phyloP scores from a whole-genome alignment of 2,113 vertebrate genomes.

The Perca fluviatilis region DNA sequence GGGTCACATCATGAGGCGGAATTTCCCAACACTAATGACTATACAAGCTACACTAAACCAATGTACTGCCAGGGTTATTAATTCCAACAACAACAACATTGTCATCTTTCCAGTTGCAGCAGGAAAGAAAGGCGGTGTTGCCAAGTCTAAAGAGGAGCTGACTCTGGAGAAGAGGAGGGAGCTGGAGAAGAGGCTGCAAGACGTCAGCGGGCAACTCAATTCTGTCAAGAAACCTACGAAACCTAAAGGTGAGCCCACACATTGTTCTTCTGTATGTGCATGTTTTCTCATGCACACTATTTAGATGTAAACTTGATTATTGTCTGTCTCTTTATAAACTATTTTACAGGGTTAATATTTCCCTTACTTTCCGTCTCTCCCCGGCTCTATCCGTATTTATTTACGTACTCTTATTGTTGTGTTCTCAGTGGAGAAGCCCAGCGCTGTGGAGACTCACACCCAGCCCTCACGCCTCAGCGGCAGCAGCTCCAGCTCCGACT shows the following conservation, averaged over 20 bases:
- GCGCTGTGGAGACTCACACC: conserved; percentile 80
- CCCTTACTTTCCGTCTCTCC: not conserved
- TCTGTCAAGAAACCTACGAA: conserved; percentile 93
- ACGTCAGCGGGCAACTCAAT: conserved; percentile 95
- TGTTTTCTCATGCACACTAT: not conserved
- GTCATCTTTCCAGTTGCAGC: conserved; percentile 60
- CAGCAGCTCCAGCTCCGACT: conserved; percentile 92
- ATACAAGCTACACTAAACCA: too few relatives aligned
- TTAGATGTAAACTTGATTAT: not conserved
- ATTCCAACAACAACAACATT: not conserved
- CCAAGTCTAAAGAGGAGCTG: conserved; percentile 94
- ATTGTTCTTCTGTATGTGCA: not conserved
- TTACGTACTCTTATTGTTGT: not conserved
- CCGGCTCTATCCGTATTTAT: not conserved
- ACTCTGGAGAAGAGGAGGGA: conserved; percentile 94
- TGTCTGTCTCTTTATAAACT: not conserved
- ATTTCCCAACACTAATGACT: not conserved
- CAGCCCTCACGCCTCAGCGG: conserved; percentile 91
- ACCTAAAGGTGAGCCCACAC: conserved; percentile 86
- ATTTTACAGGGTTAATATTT: not conserved
- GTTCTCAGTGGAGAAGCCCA: conserved; percentile 87
- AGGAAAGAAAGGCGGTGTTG: conserved; percentile 86
- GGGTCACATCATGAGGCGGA: not conserved
- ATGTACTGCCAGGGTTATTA: not conserved
- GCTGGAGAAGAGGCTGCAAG: conserved; percentile 93